Conservation (phyloP, 2,113 vertebrate genomes). For the Coptodon rendalli region DNA sequence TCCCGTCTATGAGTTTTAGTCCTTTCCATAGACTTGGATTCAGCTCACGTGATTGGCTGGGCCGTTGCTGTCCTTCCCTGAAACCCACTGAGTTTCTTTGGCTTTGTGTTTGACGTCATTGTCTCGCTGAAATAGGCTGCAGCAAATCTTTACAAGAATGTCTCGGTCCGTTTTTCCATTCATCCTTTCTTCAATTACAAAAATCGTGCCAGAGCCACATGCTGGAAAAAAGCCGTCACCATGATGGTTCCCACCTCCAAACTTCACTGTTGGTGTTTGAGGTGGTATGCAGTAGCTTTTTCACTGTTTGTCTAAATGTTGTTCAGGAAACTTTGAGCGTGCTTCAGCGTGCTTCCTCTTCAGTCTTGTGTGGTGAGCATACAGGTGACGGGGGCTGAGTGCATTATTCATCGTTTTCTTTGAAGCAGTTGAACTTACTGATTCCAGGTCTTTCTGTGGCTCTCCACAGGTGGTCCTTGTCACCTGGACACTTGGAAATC, state of each 20-base stretch:
- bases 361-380: background rate
- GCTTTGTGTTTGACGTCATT: background rate
- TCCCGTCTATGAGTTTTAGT: background rate
- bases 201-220: background rate
- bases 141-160: background rate
- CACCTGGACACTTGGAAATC: background rate
- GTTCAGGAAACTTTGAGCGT: background rate
- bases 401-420: background rate
- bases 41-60: background rate
- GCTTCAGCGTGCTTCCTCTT: background rate
- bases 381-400: background rate
- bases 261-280: fast-evolving
- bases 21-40: background rate
- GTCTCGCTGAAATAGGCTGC: background rate
- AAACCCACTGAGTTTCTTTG: fast-evolving
- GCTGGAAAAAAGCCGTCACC: background rate
- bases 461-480: background rate
- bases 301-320: background rate
- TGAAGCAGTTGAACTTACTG: background rate
- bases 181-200: background rate
- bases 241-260: background rate
- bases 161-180: background rate
- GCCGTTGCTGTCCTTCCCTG: background rate
- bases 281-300: background rate
- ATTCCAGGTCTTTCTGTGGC: background rate